Percentiles rank a stretch among this genome's conserved stretches.
phyloP scores from a whole-genome alignment of 2,888 invertebrate genomes.

The Rambutsinella grinnellia region DNA sequence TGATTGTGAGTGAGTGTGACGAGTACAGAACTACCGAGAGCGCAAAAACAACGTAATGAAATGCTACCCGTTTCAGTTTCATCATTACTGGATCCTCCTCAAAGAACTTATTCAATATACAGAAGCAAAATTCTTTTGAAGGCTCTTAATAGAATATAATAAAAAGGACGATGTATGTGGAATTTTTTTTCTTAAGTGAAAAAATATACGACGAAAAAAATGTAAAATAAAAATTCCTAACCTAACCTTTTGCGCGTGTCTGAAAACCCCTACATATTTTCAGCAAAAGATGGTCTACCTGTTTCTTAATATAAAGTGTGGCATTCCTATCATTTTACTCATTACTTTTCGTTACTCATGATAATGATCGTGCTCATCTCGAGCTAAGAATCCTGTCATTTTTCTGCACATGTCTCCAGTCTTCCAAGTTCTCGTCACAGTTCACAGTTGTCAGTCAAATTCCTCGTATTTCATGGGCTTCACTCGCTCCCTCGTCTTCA shows the following conservation, averaged over 20 bases:
- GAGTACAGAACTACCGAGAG: background rate
- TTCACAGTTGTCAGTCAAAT: conserved; percentile 23
- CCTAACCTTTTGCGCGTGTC: conserved; percentile 52
- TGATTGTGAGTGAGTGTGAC: background rate
- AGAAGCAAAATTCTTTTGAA: background rate
- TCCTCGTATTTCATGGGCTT: too few relatives aligned
- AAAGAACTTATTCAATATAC: background rate
- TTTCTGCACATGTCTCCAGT: background rate
- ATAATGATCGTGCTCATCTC: background rate
- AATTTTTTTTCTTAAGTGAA: background rate
- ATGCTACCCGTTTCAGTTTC: conserved; percentile 22
- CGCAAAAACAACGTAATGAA: background rate
- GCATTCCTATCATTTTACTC: background rate
- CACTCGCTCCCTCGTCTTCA: too few relatives aligned
- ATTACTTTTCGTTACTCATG: background rate
- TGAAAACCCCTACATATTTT: conserved; percentile 33
- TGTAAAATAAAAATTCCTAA: conserved; percentile 43
- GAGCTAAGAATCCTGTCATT: too few relatives aligned
- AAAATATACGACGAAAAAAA: background rate
- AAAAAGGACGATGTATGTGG: background rate
- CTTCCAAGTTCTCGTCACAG: conserved; percentile 4
- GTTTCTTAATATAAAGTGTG: background rate
- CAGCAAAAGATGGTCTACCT: background rate
- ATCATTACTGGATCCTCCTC: background rate
- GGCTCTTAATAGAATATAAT: background rate